phyloP scores from a whole-genome alignment of 2,113 vertebrate genomes.

The Fulmarus glacialis region DNA sequence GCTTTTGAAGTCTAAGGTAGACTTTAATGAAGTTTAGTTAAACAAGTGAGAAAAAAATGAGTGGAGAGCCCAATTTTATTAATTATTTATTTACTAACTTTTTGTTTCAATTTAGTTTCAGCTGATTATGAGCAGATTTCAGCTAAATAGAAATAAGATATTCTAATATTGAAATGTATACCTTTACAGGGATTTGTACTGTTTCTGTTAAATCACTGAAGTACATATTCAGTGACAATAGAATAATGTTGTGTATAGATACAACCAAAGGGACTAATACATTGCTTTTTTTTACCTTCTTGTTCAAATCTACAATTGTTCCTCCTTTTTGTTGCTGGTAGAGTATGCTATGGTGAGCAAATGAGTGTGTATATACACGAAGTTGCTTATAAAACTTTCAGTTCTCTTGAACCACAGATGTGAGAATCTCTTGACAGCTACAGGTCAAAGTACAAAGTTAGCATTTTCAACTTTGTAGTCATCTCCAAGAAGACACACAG shows the following conservation, averaged over 20 bases:
- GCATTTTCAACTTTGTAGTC: neutral
- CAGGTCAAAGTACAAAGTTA: neutral
- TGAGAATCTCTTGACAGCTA: neutral
- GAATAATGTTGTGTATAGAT: neutral
- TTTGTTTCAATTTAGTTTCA: neutral
- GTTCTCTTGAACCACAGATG: neutral
- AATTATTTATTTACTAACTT: neutral
- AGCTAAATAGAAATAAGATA: neutral
- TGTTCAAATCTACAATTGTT: neutral
- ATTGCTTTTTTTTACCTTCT: neutral
- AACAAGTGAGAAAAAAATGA: neutral
- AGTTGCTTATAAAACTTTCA: neutral
- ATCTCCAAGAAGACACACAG: neutral
- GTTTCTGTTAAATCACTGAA: neutral
- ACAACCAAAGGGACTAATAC: neutral
- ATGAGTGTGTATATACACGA: neutral
- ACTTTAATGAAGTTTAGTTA: neutral
- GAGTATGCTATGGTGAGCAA: neutral
- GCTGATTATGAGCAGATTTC: neutral
- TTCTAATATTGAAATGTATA: neutral
- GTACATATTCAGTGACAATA: neutral
- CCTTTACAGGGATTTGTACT: neutral
- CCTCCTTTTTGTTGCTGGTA: neutral
- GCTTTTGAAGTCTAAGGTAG: neutral
- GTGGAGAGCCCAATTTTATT: neutral